These are phyloP conservation scores for Aphelinus atriplicis DNA, from an alignment of 1,140 invertebrate genomes.

Conservation along the genomic window DNA sequence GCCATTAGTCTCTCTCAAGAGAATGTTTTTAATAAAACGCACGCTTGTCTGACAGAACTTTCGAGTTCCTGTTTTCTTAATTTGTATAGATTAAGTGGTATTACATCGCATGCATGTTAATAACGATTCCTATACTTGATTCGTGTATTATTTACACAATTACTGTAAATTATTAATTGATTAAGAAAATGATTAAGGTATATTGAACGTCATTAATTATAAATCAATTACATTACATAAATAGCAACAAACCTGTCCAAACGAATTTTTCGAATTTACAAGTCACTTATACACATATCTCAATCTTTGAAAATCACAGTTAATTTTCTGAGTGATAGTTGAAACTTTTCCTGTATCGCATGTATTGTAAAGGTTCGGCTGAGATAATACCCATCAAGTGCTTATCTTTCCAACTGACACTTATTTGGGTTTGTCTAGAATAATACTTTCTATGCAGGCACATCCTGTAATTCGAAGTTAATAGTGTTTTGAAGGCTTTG, in stretches of 20 bases:
- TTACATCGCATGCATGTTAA: too few relatives aligned
- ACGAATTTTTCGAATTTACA: too few relatives aligned
- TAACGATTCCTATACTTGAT: too few relatives aligned
- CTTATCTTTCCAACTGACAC: constrained; percentile 10
- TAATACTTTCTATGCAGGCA: background rate
- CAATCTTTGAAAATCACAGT: background rate
- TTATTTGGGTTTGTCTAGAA: background rate
- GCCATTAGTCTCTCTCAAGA: constrained; percentile 7
- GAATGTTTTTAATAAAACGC: background rate
- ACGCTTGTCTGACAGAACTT: too few relatives aligned
- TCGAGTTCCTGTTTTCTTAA: too few relatives aligned
- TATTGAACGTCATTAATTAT: background rate
- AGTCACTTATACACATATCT: background rate
- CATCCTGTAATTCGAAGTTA: constrained; percentile 26
- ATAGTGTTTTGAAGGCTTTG: constrained; percentile 15
- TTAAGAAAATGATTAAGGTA: background rate
- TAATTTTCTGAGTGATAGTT: constrained; percentile 6
- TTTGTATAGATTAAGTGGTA: too few relatives aligned
- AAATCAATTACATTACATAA: too few relatives aligned
- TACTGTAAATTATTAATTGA: too few relatives aligned
- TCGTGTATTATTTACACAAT: too few relatives aligned
- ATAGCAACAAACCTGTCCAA: too few relatives aligned
- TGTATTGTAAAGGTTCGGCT: too few relatives aligned
- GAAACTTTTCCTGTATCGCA: background rate
- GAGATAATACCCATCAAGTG: background rate